Evolutionary conservation across 2,888 invertebrate species (phyloP), one percentile per base, ranked within the genome.

Genomic region (Lymantria monacha): DNA sequence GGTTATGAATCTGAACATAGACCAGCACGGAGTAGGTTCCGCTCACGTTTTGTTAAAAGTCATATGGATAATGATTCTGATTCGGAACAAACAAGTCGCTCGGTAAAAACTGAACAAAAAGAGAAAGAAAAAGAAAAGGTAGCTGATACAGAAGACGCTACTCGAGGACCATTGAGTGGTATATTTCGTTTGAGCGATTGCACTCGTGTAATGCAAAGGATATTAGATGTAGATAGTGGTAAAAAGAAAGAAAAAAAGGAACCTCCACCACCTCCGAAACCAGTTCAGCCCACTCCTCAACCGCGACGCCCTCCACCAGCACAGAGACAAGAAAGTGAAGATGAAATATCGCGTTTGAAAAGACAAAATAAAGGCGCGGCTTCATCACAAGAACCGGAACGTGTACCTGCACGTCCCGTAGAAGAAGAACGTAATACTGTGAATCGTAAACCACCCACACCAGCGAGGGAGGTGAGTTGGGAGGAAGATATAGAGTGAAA

Each of bases 91-190:
- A 82, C 85, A 3, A 85, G 88, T 33, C 92, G 94, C 55, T 86
- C 93, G 44, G 95, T 95, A 0, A 93, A 96, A 63, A 93, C 95
- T 70, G 93, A 93, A 56, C 94, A 93, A 48, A 91, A 91, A 64
- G 83, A 93, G 72, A 87, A 92, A 78, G 93, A 93, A 72, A 93
- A 93, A 64, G 94, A 94, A 66, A 93, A 96, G 63, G 96, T 97
- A 0, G 87, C 96, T 52, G 97, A 97, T 74, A 97, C 97, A 8
- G 97, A 98, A 86, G 97, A 97, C 76, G 97, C 96, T 0, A 95
- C 97, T 10, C 93, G 94, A 44, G 96, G 94, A 13, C 97, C 97
- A 7, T 92, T 98, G 1, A 97, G 97, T 83, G 98, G 98, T 49
- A 97, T 98, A 72, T 96, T 96, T 57, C 93, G 97, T 40, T 87